Evolutionary conservation across 2,888 invertebrate genomes (phyloP).

Genomic region (Amphimallon solstitiale): DNA sequence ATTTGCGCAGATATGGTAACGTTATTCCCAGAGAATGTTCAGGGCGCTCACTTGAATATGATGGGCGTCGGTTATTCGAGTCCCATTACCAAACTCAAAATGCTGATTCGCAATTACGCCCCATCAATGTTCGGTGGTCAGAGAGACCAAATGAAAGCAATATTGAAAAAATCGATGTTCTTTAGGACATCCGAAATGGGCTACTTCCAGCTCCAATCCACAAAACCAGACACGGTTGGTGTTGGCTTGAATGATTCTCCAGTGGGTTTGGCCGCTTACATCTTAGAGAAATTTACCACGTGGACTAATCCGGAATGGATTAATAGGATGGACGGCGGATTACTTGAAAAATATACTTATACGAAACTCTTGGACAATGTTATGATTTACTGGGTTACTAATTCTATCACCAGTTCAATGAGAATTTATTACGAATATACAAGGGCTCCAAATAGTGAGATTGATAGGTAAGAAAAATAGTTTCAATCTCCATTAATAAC

Average conservation of each 20-base stretch:
- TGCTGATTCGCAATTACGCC: conserved; percentile 38
- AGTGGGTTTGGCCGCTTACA: conserved; percentile 83
- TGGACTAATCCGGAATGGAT: conserved; percentile 70
- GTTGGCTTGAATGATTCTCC: conserved; percentile 77
- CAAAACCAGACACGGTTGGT: conserved; percentile 88
- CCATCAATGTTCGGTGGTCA: conserved; percentile 53
- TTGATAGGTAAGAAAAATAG: too few relatives aligned
- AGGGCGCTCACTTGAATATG: conserved; percentile 64
- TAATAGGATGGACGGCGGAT: conserved; percentile 70
- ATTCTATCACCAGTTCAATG: conserved; percentile 77
- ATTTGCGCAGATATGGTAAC: conserved; percentile 71
- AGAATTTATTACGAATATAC: conserved; percentile 80
- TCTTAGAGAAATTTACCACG: conserved; percentile 84
- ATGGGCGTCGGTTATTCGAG: conserved; percentile 42
- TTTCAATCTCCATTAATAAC: too few relatives aligned
- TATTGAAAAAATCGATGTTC: conserved; percentile 50
- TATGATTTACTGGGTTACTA: conserved; percentile 83
- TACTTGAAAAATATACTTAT: conserved; percentile 72
- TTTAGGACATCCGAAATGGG: conserved; percentile 64
- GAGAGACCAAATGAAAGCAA: conserved; percentile 63
- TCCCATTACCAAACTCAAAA: conserved; percentile 39
- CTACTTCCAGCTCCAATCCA: conserved; percentile 82
- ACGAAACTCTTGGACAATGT: conserved; percentile 80
- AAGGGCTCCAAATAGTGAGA: too few relatives aligned
- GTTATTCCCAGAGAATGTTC: conserved; percentile 70